phyloP scores from a whole-genome alignment of 1,140 invertebrate genomes.

The Drosophila melanica region DNA sequence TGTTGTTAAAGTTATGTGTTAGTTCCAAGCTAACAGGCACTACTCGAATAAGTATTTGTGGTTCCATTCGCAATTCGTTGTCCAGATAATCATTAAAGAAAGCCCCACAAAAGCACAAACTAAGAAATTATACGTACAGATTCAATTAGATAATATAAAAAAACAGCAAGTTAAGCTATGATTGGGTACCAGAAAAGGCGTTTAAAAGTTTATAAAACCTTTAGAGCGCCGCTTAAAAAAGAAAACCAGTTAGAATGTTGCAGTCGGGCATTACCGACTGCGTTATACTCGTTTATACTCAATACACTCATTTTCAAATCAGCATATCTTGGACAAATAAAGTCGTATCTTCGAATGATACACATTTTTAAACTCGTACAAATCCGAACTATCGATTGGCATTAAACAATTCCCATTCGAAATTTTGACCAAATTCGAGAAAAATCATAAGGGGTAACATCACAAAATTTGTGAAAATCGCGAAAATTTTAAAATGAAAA shows the following conservation, averaged over 20 bases:
- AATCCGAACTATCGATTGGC: too few relatives aligned
- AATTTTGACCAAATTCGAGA: background rate
- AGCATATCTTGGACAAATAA: background rate
- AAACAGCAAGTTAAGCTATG: slow-evolving; percentile 9
- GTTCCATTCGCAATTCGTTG: slow-evolving; percentile 27
- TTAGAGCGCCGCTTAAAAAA: slow-evolving; percentile 7
- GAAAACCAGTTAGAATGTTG: background rate
- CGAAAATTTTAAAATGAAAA: too few relatives aligned
- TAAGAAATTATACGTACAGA: slow-evolving; percentile 24
- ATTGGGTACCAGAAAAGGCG: slow-evolving; percentile 29
- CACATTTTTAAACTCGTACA: too few relatives aligned
- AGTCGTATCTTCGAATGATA: too few relatives aligned
- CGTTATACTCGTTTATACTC: too few relatives aligned
- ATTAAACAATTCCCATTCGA: too few relatives aligned
- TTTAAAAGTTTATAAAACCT: slow-evolving; percentile 48
- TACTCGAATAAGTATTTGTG: slow-evolving; percentile 10
- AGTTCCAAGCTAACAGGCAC: background rate
- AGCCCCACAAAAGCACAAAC: slow-evolving; percentile 20
- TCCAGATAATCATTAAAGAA: slow-evolving; percentile 24
- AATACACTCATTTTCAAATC: background rate
- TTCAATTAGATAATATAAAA: slow-evolving; percentile 22
- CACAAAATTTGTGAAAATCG: background rate
- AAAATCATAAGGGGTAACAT: too few relatives aligned
- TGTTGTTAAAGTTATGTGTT: slow-evolving; percentile 32
- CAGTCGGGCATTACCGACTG: too few relatives aligned